These are phyloP conservation scores for Mythimna loreyi DNA, from an alignment of 2,888 invertebrate genomes.

Conservation along the genomic window DNA sequence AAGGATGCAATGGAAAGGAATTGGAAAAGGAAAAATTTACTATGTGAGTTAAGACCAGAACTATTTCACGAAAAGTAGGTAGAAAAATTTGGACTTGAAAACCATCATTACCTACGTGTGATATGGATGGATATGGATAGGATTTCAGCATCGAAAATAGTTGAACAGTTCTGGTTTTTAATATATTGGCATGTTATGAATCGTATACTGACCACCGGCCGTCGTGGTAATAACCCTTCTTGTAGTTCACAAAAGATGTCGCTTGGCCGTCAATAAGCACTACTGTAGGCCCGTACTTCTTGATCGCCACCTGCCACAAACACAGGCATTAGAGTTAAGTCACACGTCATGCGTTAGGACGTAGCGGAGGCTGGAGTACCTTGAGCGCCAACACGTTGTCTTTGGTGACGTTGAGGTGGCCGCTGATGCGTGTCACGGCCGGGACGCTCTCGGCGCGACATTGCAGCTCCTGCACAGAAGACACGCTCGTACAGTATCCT, in stretches of 20 bases:
- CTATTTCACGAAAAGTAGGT: no score
- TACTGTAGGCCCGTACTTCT: slow-evolving; percentile 80
- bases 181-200: neutral
- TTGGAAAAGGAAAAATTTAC: no score
- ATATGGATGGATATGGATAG: no score
- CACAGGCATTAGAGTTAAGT: neutral
- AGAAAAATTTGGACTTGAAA: no score
- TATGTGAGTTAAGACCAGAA: no score
- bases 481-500: neutral
- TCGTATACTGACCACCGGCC: slow-evolving; percentile 76
- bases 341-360: no score
- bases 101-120: no score
- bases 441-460: slow-evolving; percentile 73
- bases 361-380: slow-evolving; percentile 62
- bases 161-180: no score
- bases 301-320: slow-evolving; percentile 77
- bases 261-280: slow-evolving; percentile 77
- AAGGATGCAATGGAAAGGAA: no score
- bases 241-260: slow-evolving; percentile 75
- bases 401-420: slow-evolving; percentile 81
- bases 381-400: slow-evolving; percentile 80
- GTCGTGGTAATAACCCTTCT: slow-evolving; percentile 78
- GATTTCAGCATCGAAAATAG: neutral
- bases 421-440: slow-evolving; percentile 81
- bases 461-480: slow-evolving; percentile 65